Evolutionary conservation across 2,797 vertebrate species (phyloP), one percentile per base, ranked within the genome.

Genomic region (Periparus ater): DNA sequence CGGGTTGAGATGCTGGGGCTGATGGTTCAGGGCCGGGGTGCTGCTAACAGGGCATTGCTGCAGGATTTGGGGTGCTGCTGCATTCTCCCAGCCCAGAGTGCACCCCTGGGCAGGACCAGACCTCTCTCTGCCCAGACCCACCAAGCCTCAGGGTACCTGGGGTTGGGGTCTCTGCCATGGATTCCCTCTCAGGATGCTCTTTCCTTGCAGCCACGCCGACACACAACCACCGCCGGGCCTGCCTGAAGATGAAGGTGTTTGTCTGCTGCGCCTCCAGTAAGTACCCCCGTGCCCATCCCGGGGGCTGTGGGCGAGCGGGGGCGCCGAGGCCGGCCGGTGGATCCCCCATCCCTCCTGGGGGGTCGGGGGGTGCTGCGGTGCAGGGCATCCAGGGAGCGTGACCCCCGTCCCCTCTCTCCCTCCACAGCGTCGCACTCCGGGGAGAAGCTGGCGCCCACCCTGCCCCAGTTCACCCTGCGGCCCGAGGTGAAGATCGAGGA

Each of bases 251-350:
- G 98, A 99, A 99, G 87, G 99, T 99, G 89, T 99, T 99, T 15
- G 99, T 99, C 96, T 99, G 99, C 98, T 99, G 99, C 47, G 98
- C 99, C 94, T 99, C 99, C 96, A 98, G 99, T 99, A 96, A 98
- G 98, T 98, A 62, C 14, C 29, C 8, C 42, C 1, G 1, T 45
- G 71, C 34, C 27, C 11, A 1, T 42, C 74, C 30, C 2, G 7
- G 83, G 40, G 73, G 30, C 44, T 54, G 67, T 5, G 32, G 79
- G 57, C 9, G 12, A 85, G 81, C 22, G 1, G 74, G 85, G 88
- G 54, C 30, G 6, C 66, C 20, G 6, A 25, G 55, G 63, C 63
- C 22, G 47, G 65, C 76, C 5, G 5, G 34, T 4, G 50, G 85
- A 42, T 27, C 13, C 74, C 87, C 53, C 30, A 11, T 29, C 76